Evolutionary conservation across 2,888 invertebrate species (phyloP).

Genomic region (Petrolisthes cinctipes): DNA sequence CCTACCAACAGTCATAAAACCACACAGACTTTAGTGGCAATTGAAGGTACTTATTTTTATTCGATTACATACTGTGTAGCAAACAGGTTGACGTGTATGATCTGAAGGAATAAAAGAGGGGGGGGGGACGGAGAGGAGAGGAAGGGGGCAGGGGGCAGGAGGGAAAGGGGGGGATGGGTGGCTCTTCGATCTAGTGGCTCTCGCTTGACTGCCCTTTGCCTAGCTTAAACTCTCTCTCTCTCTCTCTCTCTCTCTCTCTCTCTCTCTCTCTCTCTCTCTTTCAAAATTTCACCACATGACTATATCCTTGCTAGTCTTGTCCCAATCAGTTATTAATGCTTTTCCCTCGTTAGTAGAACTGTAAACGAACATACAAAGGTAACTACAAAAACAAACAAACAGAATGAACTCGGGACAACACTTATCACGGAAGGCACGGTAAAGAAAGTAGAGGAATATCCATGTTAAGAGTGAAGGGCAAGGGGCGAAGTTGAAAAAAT

Average conservation of each 20-base stretch:
- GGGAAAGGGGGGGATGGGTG: too few relatives aligned
- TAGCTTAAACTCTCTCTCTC: not conserved
- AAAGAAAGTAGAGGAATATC: not conserved
- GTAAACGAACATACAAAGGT: not conserved
- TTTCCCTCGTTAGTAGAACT: not conserved
- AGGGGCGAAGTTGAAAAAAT: not conserved
- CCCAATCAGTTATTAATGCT: not conserved
- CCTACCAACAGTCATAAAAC: too few relatives aligned
- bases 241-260: slow-evolving; percentile 18
- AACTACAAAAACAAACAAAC: not conserved
- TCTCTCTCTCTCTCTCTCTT: slow-evolving; percentile 12
- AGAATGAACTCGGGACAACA: too few relatives aligned
- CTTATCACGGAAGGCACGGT: not conserved
- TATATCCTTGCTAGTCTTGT: not conserved
- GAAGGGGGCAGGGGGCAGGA: not conserved
- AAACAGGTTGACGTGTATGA: too few relatives aligned
- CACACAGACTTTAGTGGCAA: too few relatives aligned
- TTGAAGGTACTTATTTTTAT: too few relatives aligned
- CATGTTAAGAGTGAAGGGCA: not conserved
- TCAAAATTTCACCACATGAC: not conserved
- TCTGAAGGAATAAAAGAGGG: not conserved
- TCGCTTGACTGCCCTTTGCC: not conserved
- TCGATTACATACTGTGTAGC: too few relatives aligned
- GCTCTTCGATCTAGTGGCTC: too few relatives aligned
- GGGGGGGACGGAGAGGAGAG: not conserved